Base-by-base conservation (phyloP, 2,113 vertebrate species). In the Melospiza melodia region DNA sequence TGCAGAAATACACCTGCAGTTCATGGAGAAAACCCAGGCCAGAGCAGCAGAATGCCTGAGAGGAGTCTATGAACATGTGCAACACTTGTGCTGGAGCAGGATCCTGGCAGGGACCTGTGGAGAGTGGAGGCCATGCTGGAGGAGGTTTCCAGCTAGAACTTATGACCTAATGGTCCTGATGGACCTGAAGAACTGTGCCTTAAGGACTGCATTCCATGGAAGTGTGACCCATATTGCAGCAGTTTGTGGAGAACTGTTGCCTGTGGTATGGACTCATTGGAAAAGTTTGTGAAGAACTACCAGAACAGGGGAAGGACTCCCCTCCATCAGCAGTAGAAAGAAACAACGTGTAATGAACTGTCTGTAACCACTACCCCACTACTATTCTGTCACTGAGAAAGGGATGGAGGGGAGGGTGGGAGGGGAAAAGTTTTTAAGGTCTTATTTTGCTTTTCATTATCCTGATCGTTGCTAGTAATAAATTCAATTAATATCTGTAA, bases 101-200 rank as follows among this genome's bases (percentile, higher is more conserved):
- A 3, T 52, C 12, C 28, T 52, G 27, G 28, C 46, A 61, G 39
- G 11, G 22, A 61, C 33, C 9, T 9, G 10, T 19, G 22, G 10
- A 54, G 9, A 27, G 15, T 3, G 8, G 22, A 61, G 10, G 10
- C 23, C 0, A 0, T 27, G 10, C 6, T 46, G 55, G 39, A 78
- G 33, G 11, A 44, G 9, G 22, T 39, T 69, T 54, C 15, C 46
- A 39, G 11, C 12, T 28, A 23, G 18, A 43, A 52, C 1, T 27
- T 37, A 31, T 15, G 37, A 44, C 22, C 21, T 1, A 1, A 10
- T 12, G 7, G 21, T 35, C 31, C 27, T 41, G 30, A 25, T 9
- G 6, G 25, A 49, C 11, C 10, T 68, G 44, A 37, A 59, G 17
- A 9, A 44, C 12, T 52, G 27, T 37, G 14, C 54, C 37, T 33